Evolutionary conservation across 2,888 invertebrate species (phyloP).

Genomic region (Eristalinus sepulchralis): DNA sequence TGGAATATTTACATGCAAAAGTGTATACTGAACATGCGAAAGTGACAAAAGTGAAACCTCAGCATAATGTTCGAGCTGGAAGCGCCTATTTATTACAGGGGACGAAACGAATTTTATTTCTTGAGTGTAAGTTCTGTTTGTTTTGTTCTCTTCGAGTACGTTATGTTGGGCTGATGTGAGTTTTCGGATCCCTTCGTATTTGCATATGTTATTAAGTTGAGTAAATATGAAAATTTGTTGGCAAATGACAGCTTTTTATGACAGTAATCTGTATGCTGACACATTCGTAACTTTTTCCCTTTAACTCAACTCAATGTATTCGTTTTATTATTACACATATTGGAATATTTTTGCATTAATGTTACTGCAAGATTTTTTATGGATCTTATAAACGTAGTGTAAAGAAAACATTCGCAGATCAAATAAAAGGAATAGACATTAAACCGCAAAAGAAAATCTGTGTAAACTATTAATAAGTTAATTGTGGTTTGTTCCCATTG

Average conservation of each 20-base stretch:
- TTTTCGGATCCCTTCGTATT: conserved; percentile 40
- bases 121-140: conserved; percentile 46
- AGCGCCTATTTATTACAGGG: conserved; percentile 43
- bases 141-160: conserved; percentile 18
- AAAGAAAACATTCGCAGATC: neutral
- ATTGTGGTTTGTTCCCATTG: too few species aligned
- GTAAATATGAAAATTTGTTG: conserved; percentile 64
- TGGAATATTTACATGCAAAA: neutral
- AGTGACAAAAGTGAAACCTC: conserved; percentile 49
- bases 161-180: neutral
- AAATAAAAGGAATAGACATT: too few species aligned
- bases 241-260: conserved; percentile 67
- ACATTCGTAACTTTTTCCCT: conserved; percentile 56
- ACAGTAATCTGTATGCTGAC: conserved; percentile 66
- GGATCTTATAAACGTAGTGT: conserved; percentile 28
- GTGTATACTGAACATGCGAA: neutral
- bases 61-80: conserved; percentile 36
- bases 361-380: conserved; percentile 6
- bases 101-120: conserved; percentile 46
- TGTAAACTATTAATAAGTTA: too few species aligned
- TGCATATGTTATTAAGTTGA: conserved; percentile 54
- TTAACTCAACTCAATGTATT: neutral
- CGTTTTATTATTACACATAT: conserved; percentile 57
- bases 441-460: too few species aligned
- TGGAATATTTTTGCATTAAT: conserved; percentile 45